Evolutionary conservation across 2,888 invertebrate species (phyloP), one percentile per base, ranked within the genome.

Genomic region (Meghimatium bilineatum): DNA sequence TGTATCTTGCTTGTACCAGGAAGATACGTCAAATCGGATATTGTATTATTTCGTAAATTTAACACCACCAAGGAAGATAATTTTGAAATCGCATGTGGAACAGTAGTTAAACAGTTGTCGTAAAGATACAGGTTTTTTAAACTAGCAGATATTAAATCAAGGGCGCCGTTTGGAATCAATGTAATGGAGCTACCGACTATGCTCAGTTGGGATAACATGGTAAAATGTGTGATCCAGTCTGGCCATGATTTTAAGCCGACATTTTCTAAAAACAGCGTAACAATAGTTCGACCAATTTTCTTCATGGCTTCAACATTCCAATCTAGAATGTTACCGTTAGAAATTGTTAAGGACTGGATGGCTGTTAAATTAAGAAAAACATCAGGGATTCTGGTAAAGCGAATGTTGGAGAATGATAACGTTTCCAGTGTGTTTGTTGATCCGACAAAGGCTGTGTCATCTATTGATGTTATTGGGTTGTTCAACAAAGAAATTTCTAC

Each of bases 301-400:
- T 36, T 36, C n/a, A 77, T 36, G 23, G 44, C 77, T 3, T 60
- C 63, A 5, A n/a, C 77, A n/a, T 77, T 77, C 63, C 66, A 77
- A 38, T 77, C 66, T 2, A 8, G 56, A 29, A 77, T 77, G 23
- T 29, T 32, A 0, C 20, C 10, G 1, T n/a, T 5, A 0, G 0
- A 10, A 17, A 77, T 20, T 20, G n/a, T 66, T 17, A 76, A 34
- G 0, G 26, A 1, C 36, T 36, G 14, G 3, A 77, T 26, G 14
- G 26, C n/a, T 17, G 20, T 32, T 5, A 77, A 26, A 12, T 8
- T 3, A 10, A 36, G 14, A 26, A 77, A n/a, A 14, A 66, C 63
- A 10, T 77, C 66, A n/a, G 77, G 77, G 10, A 77, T 63, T 63
- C 32, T 38, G 6, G 77, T 77, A 1, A 77, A n/a, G 1, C 20